Conservation (phyloP, 2,888 invertebrate species). For the Epistrophe grossulariae region DNA sequence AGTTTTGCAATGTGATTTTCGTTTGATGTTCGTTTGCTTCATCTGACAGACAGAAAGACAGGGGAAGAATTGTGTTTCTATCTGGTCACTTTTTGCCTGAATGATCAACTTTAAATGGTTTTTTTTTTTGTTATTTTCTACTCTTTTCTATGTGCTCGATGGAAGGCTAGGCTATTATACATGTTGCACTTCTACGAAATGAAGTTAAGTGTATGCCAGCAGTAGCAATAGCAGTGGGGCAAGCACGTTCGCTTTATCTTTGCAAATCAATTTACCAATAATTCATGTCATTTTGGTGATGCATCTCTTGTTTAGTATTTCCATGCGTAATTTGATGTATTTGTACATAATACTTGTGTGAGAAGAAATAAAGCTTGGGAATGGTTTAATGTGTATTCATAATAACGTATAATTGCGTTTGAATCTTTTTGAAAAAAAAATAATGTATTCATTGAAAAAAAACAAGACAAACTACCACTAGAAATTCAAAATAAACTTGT, state of each 20-base stretch:
- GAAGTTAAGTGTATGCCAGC: constrained; percentile 39
- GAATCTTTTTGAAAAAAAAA: background rate
- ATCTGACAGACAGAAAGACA: constrained; percentile 47
- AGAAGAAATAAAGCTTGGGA: background rate
- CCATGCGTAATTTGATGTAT: constrained; percentile 57
- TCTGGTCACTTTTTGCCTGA: constrained; percentile 31
- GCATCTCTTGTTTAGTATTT: constrained; percentile 55
- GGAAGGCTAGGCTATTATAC: constrained; percentile 6
- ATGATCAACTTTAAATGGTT: constrained; percentile 66
- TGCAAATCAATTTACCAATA: constrained; percentile 66
- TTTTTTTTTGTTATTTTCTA: constrained; percentile 1
- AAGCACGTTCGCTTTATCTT: constrained; percentile 59
- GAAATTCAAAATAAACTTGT: no score
- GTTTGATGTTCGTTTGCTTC: constrained; percentile 68
- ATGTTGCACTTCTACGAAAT: constrained; percentile 35
- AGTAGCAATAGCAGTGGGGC: constrained; percentile 4
- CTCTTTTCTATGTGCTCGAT: constrained; percentile 1
- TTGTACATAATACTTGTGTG: background rate
- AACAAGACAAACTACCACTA: no score
- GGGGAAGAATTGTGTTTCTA: constrained; percentile 18
- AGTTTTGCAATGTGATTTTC: constrained; percentile 70
- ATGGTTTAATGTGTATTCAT: background rate
- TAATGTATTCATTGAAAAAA: no score
- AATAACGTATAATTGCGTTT: background rate
- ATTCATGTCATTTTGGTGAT: constrained; percentile 59